Conservation (phyloP, 37 sponge, comb jelly and placozoan species). For the Chondrosia reniformis region DNA sequence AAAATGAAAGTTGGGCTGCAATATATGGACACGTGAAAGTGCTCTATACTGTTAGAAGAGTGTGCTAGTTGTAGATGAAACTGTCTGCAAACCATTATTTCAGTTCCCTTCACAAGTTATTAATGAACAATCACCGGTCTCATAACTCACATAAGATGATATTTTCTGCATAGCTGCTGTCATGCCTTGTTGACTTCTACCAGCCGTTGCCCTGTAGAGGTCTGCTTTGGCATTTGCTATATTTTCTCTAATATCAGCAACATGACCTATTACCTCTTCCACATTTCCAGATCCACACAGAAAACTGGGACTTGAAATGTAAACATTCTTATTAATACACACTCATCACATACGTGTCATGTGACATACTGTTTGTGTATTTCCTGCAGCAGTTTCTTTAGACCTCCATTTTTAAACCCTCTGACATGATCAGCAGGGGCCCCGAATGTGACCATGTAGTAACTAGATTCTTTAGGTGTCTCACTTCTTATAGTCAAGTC, state of each 20-base stretch:
- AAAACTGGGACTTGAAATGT: neutral
- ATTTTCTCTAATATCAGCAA: neutral
- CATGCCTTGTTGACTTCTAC: too few relatives aligned
- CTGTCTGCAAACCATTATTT: too few relatives aligned
- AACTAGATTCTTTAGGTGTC: conserved; percentile 1
- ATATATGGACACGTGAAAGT: too few relatives aligned
- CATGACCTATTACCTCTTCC: neutral
- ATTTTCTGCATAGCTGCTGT: too few relatives aligned
- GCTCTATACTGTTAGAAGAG: too few relatives aligned
- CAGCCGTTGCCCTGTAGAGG: too few relatives aligned
- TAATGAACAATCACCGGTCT: too few relatives aligned
- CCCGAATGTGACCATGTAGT: conserved; percentile 26
- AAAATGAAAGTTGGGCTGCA: too few relatives aligned
- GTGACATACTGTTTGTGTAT: conserved; percentile 25
- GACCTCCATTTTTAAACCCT: conserved; percentile 58
- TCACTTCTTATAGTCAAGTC: neutral
- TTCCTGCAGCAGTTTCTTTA: conserved; percentile 42
- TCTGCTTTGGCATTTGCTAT: too few relatives aligned
- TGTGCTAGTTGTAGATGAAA: too few relatives aligned
- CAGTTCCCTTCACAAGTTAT: too few relatives aligned
- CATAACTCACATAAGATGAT: too few relatives aligned
- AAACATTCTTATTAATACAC: neutral
- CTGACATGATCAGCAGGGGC: conserved; percentile 53
- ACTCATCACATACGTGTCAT: neutral
- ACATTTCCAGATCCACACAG: neutral